Percentiles rank a stretch among this genome's conserved stretches.
phyloP scores from a whole-genome alignment of 2,113 vertebrate genomes.

The Ictalurus furcatus region DNA sequence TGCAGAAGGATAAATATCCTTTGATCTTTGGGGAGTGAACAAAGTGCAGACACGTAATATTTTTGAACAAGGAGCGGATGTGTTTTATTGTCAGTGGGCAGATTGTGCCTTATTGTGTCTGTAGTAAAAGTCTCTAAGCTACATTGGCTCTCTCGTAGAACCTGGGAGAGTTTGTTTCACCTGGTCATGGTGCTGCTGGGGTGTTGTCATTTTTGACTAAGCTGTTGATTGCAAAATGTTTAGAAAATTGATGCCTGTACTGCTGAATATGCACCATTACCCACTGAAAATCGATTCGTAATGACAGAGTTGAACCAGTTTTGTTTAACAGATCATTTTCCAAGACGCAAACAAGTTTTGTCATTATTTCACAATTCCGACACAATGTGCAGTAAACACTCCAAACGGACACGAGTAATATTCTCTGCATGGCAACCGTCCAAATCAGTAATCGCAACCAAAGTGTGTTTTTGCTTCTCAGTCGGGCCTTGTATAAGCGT shows the following conservation, averaged over 20 bases:
- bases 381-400: neutral
- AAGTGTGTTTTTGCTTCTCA: slow-evolving; percentile 18
- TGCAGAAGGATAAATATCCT: neutral
- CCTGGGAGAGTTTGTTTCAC: neutral
- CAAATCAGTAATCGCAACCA: slow-evolving; percentile 15
- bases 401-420: neutral
- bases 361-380: neutral
- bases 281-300: neutral
- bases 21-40: neutral
- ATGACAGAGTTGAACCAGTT: neutral
- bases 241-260: slow-evolving; percentile 15
- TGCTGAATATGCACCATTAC: slow-evolving; percentile 24
- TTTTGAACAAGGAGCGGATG: neutral
- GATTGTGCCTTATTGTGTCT: slow-evolving; percentile 16
- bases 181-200: neutral
- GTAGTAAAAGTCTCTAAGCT: neutral
- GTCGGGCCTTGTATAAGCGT: neutral
- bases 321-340: neutral
- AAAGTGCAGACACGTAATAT: neutral
- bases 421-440: neutral
- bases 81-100: neutral
- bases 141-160: neutral
- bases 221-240: neutral
- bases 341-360: neutral
- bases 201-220: neutral